phyloP scores from a whole-genome alignment of 2,797 vertebrate species.

The Columba guinea region DNA sequence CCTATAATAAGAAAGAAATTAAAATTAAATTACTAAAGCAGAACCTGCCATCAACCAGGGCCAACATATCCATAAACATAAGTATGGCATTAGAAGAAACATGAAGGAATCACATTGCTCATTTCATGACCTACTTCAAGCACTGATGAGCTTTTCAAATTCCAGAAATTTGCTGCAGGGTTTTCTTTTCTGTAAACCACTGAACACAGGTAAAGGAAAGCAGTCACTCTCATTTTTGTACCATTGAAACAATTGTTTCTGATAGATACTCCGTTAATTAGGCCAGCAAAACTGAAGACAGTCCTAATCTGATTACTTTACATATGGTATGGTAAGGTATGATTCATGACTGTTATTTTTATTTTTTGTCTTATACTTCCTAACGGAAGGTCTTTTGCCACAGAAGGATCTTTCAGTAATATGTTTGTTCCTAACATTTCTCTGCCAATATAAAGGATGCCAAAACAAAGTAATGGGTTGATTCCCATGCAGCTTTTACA shows the following conservation, averaged over 20 bases:
- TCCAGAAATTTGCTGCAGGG: not conserved
- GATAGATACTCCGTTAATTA: not conserved
- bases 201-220: not conserved
- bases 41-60: not conserved
- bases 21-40: slow-evolving; percentile 11
- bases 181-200: not conserved
- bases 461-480: not conserved
- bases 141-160: not conserved
- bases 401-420: not conserved
- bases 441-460: not conserved
- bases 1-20: slow-evolving; percentile 11
- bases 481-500: not conserved
- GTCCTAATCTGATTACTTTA: not conserved
- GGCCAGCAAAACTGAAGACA: not conserved
- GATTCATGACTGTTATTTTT: not conserved
- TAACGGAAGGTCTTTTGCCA: not conserved
- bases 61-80: not conserved
- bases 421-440: not conserved
- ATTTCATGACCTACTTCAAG: not conserved
- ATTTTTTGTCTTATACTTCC: not conserved
- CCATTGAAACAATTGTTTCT: not conserved
- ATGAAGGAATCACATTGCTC: not conserved
- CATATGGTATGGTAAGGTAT: not conserved
- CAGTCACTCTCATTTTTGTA: not conserved
- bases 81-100: not conserved